phyloP scores from a whole-genome alignment of 2,888 invertebrate genomes.

The Phytoseiulus persimilis region DNA sequence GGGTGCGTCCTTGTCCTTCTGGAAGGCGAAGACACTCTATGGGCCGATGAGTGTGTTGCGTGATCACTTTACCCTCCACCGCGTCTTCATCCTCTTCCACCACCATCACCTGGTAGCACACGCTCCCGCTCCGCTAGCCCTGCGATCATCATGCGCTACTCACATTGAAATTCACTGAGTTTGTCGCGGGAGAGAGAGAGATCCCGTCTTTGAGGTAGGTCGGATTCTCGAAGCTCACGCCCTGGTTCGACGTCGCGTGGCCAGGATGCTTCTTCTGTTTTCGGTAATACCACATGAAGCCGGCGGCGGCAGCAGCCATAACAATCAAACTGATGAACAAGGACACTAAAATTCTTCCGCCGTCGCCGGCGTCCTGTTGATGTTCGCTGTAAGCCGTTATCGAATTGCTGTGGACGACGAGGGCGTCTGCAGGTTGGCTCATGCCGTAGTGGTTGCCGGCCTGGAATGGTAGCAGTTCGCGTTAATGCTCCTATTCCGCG shows the following conservation, averaged over 20 bases:
- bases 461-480: constrained; percentile 48
- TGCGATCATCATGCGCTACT: constrained; percentile 23
- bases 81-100: neutral
- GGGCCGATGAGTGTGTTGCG: constrained; percentile 31
- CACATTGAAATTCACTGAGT: constrained; percentile 36
- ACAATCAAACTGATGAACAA: constrained; percentile 54
- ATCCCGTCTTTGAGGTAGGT: constrained; percentile 45
- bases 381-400: constrained; percentile 36
- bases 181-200: constrained; percentile 26
- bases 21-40: constrained; percentile 37
- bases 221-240: constrained; percentile 47
- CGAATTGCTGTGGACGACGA: constrained; percentile 47
- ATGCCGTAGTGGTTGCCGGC: constrained; percentile 71
- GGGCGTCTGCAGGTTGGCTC: constrained; percentile 64
- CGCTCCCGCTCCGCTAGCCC: neutral
- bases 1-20: constrained; percentile 19
- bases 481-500: neutral
- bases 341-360: constrained; percentile 38
- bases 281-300: constrained; percentile 52
- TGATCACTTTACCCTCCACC: neutral
- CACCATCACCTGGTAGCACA: neutral
- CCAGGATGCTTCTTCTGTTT: constrained; percentile 40
- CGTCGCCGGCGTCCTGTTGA: constrained; percentile 20
- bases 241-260: constrained; percentile 42
- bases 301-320: constrained; percentile 60